Evolutionary conservation across 2,797 vertebrate genomes (phyloP).

Genomic region (Oryzias dopingdopingensis): DNA sequence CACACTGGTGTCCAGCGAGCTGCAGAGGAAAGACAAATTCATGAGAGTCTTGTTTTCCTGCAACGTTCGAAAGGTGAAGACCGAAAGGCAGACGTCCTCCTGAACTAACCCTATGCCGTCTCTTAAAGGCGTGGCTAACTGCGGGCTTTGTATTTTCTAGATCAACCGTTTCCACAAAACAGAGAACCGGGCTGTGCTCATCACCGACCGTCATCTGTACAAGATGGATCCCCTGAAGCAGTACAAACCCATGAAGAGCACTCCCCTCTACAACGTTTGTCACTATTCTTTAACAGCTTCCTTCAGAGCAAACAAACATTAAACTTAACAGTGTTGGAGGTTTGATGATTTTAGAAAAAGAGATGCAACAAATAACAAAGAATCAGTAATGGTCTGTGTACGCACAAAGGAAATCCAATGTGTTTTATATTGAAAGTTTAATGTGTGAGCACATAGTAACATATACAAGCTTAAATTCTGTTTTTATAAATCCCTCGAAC

Average conservation of each 20-base stretch:
- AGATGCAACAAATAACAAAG: too few species aligned
- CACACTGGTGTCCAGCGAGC: constrained; percentile 86
- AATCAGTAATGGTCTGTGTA: too few species aligned
- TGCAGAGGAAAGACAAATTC: constrained; percentile 97
- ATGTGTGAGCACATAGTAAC: too few species aligned
- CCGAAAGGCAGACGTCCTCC: not conserved
- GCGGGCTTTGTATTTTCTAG: constrained; percentile 73
- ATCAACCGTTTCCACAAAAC: constrained; percentile 95
- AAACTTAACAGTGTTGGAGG: not conserved
- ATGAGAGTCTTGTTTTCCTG: constrained; percentile 96
- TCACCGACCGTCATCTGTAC: constrained; percentile 96
- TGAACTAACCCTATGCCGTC: not conserved
- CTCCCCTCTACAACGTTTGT: constrained; percentile 94
- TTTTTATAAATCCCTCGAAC: too few species aligned
- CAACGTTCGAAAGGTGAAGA: constrained; percentile 91
- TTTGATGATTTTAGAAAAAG: too few species aligned
- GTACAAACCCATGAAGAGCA: constrained; percentile 97
- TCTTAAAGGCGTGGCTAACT: constrained; percentile 33
- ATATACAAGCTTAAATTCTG: too few species aligned
- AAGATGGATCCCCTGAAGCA: constrained; percentile 97
- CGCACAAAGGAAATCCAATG: too few species aligned
- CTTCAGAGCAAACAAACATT: not conserved
- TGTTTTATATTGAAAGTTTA: too few species aligned
- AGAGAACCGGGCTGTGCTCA: constrained; percentile 90
- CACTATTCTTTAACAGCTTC: not conserved